Evolutionary conservation across 2,888 invertebrate species (phyloP).

Genomic region (Metellina segmentata): DNA sequence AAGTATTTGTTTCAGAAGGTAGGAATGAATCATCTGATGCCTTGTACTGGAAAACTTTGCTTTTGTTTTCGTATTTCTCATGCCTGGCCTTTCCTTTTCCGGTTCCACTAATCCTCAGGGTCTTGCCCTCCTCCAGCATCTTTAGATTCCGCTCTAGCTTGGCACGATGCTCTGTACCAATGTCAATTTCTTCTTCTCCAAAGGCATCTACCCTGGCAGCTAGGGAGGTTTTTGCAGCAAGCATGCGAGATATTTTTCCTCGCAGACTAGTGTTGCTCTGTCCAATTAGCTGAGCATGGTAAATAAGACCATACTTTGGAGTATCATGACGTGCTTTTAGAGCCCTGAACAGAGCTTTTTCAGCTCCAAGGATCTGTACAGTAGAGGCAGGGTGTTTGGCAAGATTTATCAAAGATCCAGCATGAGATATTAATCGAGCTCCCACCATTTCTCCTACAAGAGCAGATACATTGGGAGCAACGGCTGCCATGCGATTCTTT

Average conservation of each 20-base stretch:
- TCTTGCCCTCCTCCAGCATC: slow-evolving; percentile 91
- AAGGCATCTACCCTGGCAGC: slow-evolving; percentile 97
- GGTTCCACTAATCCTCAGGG: slow-evolving; percentile 80
- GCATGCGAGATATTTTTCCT: slow-evolving; percentile 92
- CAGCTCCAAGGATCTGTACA: slow-evolving; percentile 98
- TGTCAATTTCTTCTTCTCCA: slow-evolving; percentile 92
- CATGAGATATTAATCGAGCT: slow-evolving; percentile 96
- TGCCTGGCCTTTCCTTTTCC: slow-evolving; percentile 87
- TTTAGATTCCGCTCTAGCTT: slow-evolving; percentile 90
- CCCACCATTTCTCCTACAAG: slow-evolving; percentile 98
- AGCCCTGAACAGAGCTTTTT: slow-evolving; percentile 98
- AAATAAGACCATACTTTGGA: slow-evolving; percentile 99
- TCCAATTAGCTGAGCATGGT: slow-evolving; percentile 96
- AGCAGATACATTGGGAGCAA: slow-evolving; percentile 98
- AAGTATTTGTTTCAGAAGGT: slow-evolving; percentile 78
- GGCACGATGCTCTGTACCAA: slow-evolving; percentile 94
- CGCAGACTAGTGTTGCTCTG: slow-evolving; percentile 94
- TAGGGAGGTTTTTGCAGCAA: slow-evolving; percentile 97
- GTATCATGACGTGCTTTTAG: slow-evolving; percentile 98
- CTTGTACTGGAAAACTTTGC: slow-evolving; percentile 90
- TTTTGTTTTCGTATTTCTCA: slow-evolving; percentile 94
- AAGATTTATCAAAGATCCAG: slow-evolving; percentile 96
- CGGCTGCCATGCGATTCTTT: slow-evolving; percentile 97
- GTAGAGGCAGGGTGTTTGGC: slow-evolving; percentile 99
- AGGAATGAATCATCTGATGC: slow-evolving; percentile 91